These are phyloP conservation scores for Trididemnum clinides DNA, from an alignment of 23 tunicate species.

Conservation along the genomic window DNA sequence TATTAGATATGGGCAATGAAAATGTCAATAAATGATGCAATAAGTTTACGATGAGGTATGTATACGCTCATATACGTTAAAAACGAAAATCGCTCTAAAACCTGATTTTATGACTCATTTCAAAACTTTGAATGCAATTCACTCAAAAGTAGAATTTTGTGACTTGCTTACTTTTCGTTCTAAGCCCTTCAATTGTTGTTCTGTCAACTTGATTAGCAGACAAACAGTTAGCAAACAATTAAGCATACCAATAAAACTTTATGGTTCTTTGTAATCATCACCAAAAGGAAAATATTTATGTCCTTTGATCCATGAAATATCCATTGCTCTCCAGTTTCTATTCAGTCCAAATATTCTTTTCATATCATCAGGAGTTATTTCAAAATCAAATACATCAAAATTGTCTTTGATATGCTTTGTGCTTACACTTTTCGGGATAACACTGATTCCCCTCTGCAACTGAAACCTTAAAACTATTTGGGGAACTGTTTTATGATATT, in stretches of 20 bases:
- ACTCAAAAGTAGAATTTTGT: too few relatives aligned
- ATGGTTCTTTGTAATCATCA: conserved; percentile 37
- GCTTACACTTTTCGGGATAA: conserved; percentile 76
- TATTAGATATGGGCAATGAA: too few relatives aligned
- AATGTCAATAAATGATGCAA: too few relatives aligned
- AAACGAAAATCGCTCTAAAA: too few relatives aligned
- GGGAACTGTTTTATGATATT: conserved; percentile 40
- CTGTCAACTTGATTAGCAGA: background rate
- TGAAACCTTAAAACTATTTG: conserved; percentile 76
- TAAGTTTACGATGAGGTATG: too few relatives aligned
- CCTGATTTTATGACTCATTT: too few relatives aligned
- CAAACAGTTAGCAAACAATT: background rate
- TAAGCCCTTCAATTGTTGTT: background rate
- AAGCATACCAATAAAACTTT: background rate
- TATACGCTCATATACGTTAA: too few relatives aligned
- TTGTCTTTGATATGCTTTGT: conserved; percentile 55
- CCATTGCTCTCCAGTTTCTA: conserved; percentile 42
- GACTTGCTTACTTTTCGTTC: too few relatives aligned
- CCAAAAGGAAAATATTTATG: conserved; percentile 67
- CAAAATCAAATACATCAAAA: conserved; percentile 64
- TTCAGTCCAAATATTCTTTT: conserved; percentile 40
- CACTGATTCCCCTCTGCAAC: conserved; percentile 60
- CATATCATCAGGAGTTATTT: conserved; percentile 70
- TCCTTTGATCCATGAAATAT: conserved; percentile 11
- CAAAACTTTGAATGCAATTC: too few relatives aligned